phyloP scores from a whole-genome alignment of 2,888 invertebrate genomes.

The Steinernema scapterisci region DNA sequence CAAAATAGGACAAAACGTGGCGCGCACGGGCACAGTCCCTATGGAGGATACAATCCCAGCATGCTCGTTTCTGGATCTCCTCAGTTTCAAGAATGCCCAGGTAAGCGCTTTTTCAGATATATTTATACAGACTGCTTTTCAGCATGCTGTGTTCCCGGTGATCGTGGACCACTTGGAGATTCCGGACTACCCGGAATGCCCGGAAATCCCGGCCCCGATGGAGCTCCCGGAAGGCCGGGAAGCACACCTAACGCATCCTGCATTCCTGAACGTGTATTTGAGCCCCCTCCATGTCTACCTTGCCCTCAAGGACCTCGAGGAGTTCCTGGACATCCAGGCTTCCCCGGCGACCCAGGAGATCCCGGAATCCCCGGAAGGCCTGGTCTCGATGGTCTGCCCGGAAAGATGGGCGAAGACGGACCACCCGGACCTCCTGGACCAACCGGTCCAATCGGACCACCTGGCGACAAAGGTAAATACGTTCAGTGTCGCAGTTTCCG shows the following conservation, averaged over 20 bases:
- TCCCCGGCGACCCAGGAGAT: constrained; percentile 54
- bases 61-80: constrained; percentile 60
- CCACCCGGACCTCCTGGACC: constrained; percentile 42
- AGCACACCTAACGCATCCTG: constrained; percentile 67
- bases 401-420: constrained; percentile 45
- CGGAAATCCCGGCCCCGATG: constrained; percentile 64
- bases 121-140: constrained; percentile 38
- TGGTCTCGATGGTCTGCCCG: constrained; percentile 46
- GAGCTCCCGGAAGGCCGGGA: constrained; percentile 66
- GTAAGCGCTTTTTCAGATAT: constrained; percentile 39
- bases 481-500: background rate
- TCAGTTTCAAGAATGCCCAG: constrained; percentile 67
- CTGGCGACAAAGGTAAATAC: constrained; percentile 54
- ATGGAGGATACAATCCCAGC: constrained; percentile 58
- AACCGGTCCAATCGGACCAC: constrained; percentile 53
- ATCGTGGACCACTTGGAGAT: constrained; percentile 59
- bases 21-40: constrained; percentile 39
- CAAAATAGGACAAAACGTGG: constrained; percentile 44
- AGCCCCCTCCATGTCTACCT: constrained; percentile 68
- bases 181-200: constrained; percentile 60
- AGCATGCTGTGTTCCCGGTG: constrained; percentile 67
- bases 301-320: constrained; percentile 65
- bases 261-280: constrained; percentile 67
- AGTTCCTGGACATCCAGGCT: constrained; percentile 49
- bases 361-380: constrained; percentile 52